Conservation (phyloP, 2,113 vertebrate species). For the Oxyura jamaicensis region DNA sequence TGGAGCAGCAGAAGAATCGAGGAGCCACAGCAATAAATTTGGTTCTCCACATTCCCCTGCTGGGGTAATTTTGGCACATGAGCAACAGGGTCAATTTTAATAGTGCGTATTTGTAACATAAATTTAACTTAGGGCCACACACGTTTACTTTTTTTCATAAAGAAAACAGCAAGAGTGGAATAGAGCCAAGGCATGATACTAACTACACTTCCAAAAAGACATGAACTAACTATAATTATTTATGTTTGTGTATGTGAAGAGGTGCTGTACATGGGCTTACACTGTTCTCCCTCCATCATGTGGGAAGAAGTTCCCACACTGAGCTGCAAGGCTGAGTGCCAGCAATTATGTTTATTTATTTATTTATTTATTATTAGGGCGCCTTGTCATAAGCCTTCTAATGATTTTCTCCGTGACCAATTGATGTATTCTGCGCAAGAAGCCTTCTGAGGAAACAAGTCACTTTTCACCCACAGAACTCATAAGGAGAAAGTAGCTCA, state of each 20-base stretch:
- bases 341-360: background rate
- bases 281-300: background rate
- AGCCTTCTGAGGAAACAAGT: background rate
- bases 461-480: background rate
- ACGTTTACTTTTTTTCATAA: conserved; percentile 32
- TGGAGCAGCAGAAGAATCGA: background rate
- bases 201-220: background rate
- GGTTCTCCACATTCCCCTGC: background rate
- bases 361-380: background rate
- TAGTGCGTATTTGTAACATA: background rate
- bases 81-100: background rate
- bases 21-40: background rate
- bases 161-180: conserved; percentile 16
- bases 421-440: background rate
- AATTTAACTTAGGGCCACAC: background rate
- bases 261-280: background rate
- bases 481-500: background rate
- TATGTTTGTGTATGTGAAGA: background rate
- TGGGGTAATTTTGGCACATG: background rate
- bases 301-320: conserved; percentile 21
- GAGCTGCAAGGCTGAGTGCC: conserved; percentile 10
- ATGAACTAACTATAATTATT: background rate
- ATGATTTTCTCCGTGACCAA: background rate
- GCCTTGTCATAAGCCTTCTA: background rate
- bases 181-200: conserved; percentile 4